Percentiles rank a stretch among this genome's conserved stretches.
Evolutionary conservation across 2,888 invertebrate species (phyloP).

Genomic region (Calameuta pallipes): DNA sequence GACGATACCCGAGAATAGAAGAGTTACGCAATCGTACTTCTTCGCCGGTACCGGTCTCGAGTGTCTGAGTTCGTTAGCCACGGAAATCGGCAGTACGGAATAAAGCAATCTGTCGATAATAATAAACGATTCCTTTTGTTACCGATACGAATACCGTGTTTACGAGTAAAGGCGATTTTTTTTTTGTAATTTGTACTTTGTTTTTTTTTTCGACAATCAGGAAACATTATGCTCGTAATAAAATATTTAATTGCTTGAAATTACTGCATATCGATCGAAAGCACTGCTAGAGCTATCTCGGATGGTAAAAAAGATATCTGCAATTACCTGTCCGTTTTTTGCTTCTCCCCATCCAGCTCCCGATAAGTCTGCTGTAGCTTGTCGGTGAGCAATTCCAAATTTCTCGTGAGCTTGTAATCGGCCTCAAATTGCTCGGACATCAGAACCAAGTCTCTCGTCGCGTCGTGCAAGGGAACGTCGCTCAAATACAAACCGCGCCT

Average conservation of each 20-base stretch:
- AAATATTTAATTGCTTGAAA: neutral
- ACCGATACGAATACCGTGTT: neutral
- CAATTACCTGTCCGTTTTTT: slow-evolving; percentile 90
- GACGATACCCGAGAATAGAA: slow-evolving; percentile 94
- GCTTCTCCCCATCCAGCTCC: slow-evolving; percentile 93
- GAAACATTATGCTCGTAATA: neutral
- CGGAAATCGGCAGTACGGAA: slow-evolving; percentile 92
- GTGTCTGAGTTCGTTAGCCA: slow-evolving; percentile 94
- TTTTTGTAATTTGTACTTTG: neutral
- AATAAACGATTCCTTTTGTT: neutral
- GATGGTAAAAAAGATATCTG: neutral
- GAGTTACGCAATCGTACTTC: slow-evolving; percentile 90
- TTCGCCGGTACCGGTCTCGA: slow-evolving; percentile 89
- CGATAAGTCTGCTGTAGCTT: slow-evolving; percentile 94
- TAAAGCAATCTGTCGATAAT: slow-evolving; percentile 80
- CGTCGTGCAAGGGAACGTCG: slow-evolving; percentile 95
- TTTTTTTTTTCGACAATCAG: neutral
- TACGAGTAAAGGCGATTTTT: neutral
- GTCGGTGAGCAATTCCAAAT: slow-evolving; percentile 92
- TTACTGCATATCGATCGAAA: neutral
- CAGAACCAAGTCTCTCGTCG: slow-evolving; percentile 92
- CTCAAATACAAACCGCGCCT: slow-evolving; percentile 92
- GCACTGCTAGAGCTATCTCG: neutral
- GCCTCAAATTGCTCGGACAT: slow-evolving; percentile 98
- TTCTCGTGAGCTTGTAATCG: slow-evolving; percentile 94